Evolutionary conservation across 2,797 vertebrate species (phyloP).

Genomic region (Margarornis squamiger): DNA sequence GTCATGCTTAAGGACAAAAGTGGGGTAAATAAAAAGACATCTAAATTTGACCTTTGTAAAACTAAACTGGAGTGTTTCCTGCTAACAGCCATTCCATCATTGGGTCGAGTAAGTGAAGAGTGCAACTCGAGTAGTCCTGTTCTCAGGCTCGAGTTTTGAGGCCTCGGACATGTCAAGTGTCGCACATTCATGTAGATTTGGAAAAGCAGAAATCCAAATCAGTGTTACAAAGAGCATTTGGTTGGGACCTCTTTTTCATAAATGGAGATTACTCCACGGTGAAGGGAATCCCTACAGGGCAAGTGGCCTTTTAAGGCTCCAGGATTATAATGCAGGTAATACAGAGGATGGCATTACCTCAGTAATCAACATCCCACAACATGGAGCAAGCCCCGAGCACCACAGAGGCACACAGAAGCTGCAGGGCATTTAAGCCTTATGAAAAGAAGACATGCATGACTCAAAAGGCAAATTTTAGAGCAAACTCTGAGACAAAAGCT

Average conservation of each 20-base stretch:
- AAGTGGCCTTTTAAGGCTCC: not conserved
- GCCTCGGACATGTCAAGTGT: accelerated
- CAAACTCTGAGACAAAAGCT: not conserved
- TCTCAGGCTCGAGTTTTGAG: not conserved
- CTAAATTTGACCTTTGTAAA: not conserved
- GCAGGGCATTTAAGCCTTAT: not conserved
- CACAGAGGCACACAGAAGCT: not conserved
- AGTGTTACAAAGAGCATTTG: not conserved
- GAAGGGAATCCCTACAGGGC: not conserved
- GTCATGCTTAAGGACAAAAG: not conserved
- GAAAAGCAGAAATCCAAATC: not conserved
- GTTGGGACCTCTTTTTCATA: not conserved
- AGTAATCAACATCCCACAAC: not conserved
- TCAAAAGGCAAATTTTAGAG: not conserved
- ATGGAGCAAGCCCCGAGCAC: not conserved
- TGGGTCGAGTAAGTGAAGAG: not conserved
- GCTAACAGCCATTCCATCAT: not conserved
- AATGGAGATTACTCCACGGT: not conserved
- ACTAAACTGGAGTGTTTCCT: not conserved
- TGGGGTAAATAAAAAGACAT: not conserved
- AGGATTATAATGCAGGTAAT: not conserved
- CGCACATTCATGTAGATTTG: not conserved
- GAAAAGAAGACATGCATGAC: not conserved
- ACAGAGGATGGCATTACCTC: not conserved
- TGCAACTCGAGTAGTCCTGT: not conserved